Percentiles rank a stretch among this genome's conserved stretches.
Evolutionary conservation across 2,888 invertebrate species (phyloP).

Genomic region (Pediacus dermestoides): DNA sequence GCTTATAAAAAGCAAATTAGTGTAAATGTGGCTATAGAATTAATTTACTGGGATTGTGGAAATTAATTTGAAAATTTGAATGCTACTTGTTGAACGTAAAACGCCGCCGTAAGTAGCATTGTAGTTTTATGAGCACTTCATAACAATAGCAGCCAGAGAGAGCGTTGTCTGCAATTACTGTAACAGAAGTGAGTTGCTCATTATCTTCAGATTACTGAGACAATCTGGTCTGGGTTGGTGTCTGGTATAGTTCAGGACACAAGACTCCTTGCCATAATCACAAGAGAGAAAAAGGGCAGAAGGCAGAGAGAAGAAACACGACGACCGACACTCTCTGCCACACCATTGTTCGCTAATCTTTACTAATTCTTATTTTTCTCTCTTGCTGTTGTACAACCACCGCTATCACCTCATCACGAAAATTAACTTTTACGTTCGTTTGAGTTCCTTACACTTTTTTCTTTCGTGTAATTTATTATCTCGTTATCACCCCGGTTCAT

Average conservation of each 20-base stretch:
- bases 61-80: conserved; percentile 27
- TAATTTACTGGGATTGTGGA: conserved; percentile 13
- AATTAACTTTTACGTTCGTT: too few relatives aligned
- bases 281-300: conserved; percentile 15
- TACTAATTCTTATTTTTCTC: conserved; percentile 27
- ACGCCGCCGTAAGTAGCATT: conserved; percentile 13
- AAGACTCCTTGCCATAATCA: too few relatives aligned
- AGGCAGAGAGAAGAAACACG: not conserved
- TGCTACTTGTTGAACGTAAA: conserved; percentile 33
- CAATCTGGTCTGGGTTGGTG: conserved; percentile 29
- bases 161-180: conserved; percentile 33
- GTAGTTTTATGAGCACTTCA: conserved; percentile 32
- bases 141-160: conserved; percentile 26
- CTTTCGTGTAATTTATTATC: too few relatives aligned
- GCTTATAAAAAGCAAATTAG: too few relatives aligned
- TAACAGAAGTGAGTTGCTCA: conserved; percentile 31
- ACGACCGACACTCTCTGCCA: not conserved
- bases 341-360: conserved; percentile 29
- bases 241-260: too few relatives aligned
- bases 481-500: too few relatives aligned
- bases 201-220: conserved; percentile 39
- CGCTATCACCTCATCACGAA: conserved; percentile 18
- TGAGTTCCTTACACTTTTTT: too few relatives aligned
- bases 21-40: conserved; percentile 3
- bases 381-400: too few relatives aligned